phyloP scores from a whole-genome alignment of 2,113 vertebrate genomes.

The Beaufortia kweichowensis region DNA sequence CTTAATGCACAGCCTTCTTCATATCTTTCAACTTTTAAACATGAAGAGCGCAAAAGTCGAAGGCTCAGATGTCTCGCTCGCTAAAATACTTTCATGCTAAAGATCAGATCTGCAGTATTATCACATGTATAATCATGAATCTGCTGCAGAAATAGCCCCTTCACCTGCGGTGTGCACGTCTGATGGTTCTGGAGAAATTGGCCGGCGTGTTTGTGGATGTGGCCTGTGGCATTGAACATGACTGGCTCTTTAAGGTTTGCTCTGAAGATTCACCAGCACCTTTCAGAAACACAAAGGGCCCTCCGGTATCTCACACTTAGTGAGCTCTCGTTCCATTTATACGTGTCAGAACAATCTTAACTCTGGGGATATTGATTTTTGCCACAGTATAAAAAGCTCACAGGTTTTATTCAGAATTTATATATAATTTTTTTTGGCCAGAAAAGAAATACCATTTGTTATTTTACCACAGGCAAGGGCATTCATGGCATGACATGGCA shows the following conservation, averaged over 20 bases:
- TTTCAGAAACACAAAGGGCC: slow-evolving; percentile 30
- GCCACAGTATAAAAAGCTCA: not conserved
- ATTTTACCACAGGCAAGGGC: not conserved
- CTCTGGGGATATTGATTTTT: slow-evolving; percentile 14
- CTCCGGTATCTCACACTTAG: slow-evolving; percentile 11
- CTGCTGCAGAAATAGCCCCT: slow-evolving; percentile 19
- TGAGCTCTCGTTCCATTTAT: slow-evolving; percentile 15
- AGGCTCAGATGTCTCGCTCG: slow-evolving; percentile 54
- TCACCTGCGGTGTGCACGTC: slow-evolving; percentile 35
- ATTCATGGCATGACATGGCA: too few relatives aligned
- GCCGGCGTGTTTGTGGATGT: slow-evolving; percentile 16
- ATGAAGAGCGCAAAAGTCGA: slow-evolving; percentile 47
- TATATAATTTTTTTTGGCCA: not conserved
- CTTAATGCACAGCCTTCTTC: slow-evolving; percentile 54
- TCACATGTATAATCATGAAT: slow-evolving; percentile 51
- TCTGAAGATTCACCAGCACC: slow-evolving; percentile 32
- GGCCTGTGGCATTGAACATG: not conserved
- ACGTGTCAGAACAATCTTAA: slow-evolving; percentile 18
- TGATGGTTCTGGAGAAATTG: slow-evolving; percentile 15
- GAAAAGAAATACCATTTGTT: not conserved
- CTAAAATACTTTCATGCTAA: slow-evolving; percentile 48
- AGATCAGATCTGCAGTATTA: slow-evolving; percentile 51
- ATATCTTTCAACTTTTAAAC: slow-evolving; percentile 58
- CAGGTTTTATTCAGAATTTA: not conserved
- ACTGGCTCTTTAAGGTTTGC: slow-evolving; percentile 3